phyloP scores from a whole-genome alignment of 2,888 invertebrate genomes.

The Latheticus oryzae region DNA sequence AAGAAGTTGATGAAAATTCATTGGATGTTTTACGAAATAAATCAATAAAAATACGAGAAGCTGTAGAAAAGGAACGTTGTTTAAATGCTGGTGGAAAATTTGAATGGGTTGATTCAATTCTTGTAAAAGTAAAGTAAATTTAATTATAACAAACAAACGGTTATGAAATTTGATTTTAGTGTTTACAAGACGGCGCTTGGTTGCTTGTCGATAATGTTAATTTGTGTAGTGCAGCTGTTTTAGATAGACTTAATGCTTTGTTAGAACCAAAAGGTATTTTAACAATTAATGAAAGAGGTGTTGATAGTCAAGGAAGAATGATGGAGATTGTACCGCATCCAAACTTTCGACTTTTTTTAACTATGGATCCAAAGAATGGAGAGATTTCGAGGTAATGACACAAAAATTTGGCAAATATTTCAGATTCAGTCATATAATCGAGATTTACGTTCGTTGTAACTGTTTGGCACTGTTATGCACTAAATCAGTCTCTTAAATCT shows the following conservation, averaged over 20 bases:
- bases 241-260: slow-evolving; percentile 95
- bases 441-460: too few species aligned
- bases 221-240: slow-evolving; percentile 94
- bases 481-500: too few species aligned
- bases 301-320: slow-evolving; percentile 76
- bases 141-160: background rate
- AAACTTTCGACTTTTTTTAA: slow-evolving; percentile 92
- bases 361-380: slow-evolving; percentile 95
- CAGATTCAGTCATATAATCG: too few species aligned
- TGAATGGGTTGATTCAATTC: slow-evolving; percentile 91
- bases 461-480: too few species aligned
- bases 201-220: slow-evolving; percentile 93
- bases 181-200: slow-evolving; percentile 85
- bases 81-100: slow-evolving; percentile 89
- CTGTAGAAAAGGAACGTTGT: slow-evolving; percentile 70
- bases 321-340: slow-evolving; percentile 84
- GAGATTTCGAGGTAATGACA: slow-evolving; percentile 84
- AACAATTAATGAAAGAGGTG: slow-evolving; percentile 91
- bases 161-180: slow-evolving; percentile 64
- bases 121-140: slow-evolving; percentile 75
- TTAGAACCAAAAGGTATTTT: slow-evolving; percentile 93
- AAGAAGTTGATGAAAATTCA: slow-evolving; percentile 54
- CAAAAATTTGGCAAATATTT: slow-evolving; percentile 1
- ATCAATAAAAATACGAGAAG: slow-evolving; percentile 51
- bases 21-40: slow-evolving; percentile 59